A percentile compares a stretch with the other conserved stretches of the same genome.
These are phyloP conservation scores for Myopa tessellatipennis DNA, from an alignment of 2,888 invertebrate species.

Conservation along the genomic window DNA sequence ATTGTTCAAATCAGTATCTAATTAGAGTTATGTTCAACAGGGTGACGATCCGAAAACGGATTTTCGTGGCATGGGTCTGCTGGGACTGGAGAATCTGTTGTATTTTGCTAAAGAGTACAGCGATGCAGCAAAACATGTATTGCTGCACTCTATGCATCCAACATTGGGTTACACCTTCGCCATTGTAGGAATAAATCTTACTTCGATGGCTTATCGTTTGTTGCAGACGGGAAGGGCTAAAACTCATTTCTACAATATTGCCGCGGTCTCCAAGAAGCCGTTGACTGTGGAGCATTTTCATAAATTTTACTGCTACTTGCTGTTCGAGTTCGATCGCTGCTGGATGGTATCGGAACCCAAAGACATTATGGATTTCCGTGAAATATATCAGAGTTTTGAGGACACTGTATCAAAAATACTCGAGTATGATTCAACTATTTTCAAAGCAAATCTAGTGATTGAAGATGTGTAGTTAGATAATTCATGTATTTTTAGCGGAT, in stretches of 20 bases:
- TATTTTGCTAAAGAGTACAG: constrained; percentile 87
- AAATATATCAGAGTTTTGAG: constrained; percentile 87
- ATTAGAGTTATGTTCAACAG: constrained; percentile 59
- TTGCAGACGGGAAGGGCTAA: constrained; percentile 85
- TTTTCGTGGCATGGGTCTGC: constrained; percentile 96
- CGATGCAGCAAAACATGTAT: constrained; percentile 81
- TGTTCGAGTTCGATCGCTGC: constrained; percentile 93
- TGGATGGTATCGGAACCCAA: constrained; percentile 93
- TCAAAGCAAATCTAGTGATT: constrained; percentile 83
- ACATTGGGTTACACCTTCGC: constrained; percentile 88
- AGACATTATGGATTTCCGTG: constrained; percentile 96
- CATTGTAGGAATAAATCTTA: constrained; percentile 95
- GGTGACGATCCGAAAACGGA: constrained; percentile 98
- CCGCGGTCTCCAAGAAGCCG: constrained; percentile 70
- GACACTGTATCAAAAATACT: constrained; percentile 76
- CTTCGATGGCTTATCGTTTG: constrained; percentile 87
- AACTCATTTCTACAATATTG: constrained; percentile 89
- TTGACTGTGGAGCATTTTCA: constrained; percentile 85
- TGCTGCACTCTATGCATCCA: constrained; percentile 90
- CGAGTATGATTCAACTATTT: constrained; percentile 76
- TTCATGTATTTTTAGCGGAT: background rate
- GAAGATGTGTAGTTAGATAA: constrained; percentile 73
- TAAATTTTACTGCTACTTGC: constrained; percentile 91
- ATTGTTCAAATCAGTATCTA: background rate
- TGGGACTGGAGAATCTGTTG: constrained; percentile 91